These are phyloP conservation scores for Diplazon laetatorius DNA, from an alignment of 2,888 invertebrate species.

Conservation along the genomic window DNA sequence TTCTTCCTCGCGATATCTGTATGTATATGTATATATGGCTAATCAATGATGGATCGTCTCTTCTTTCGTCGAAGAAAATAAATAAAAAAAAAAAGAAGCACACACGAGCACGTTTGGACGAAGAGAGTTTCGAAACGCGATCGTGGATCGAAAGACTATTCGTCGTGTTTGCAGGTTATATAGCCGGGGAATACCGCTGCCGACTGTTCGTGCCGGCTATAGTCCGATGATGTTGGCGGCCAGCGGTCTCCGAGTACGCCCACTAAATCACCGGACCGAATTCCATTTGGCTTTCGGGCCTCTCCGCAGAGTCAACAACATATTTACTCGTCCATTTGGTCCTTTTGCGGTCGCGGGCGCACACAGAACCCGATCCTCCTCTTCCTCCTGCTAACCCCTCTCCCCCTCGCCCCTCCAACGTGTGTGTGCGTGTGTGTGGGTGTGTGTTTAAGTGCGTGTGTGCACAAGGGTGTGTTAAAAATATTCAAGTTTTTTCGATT, in stretches of 20 bases:
- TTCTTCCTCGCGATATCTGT: background rate
- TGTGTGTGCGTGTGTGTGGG: conserved; percentile 27
- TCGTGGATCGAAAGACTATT: conserved; percentile 49
- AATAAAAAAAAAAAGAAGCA: conserved; percentile 65
- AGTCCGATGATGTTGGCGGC: conserved; percentile 69
- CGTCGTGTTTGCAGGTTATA: conserved; percentile 28
- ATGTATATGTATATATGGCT: background rate
- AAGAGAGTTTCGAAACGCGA: conserved; percentile 28
- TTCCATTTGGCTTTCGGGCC: conserved; percentile 80
- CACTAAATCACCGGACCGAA: conserved; percentile 80
- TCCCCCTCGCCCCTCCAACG: conserved; percentile 33
- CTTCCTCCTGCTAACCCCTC: conserved; percentile 41
- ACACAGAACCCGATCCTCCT: conserved; percentile 59
- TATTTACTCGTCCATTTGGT: conserved; percentile 80
- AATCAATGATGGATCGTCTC: conserved; percentile 25
- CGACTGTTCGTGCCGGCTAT: conserved; percentile 64
- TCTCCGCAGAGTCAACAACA: conserved; percentile 79
- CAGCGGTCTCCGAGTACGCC: conserved; percentile 78
- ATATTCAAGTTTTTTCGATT: too few species aligned
- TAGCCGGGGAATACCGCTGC: conserved; percentile 30
- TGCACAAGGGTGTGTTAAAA: too few species aligned
- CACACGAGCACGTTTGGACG: conserved; percentile 64
- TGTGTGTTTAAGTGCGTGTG: too few species aligned
- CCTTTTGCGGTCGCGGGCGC: conserved; percentile 76
- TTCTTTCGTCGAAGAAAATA: background rate